Evolutionary conservation across 2,888 invertebrate species (phyloP).

Genomic region (Acronicta leporina): DNA sequence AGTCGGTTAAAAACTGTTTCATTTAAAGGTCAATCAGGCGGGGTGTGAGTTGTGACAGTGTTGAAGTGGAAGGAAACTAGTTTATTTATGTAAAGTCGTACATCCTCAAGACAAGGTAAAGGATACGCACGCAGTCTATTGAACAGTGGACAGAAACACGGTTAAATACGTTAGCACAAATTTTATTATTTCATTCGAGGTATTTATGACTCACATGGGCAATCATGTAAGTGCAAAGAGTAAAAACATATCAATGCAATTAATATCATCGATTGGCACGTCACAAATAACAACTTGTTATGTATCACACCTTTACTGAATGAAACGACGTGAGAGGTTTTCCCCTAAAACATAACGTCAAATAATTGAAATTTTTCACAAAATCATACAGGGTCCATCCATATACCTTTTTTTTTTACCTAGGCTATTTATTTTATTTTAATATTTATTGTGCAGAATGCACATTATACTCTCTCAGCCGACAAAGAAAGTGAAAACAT

Average conservation of each 20-base stretch:
- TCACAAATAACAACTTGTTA: constrained; percentile 15
- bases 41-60: constrained; percentile 6
- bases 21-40: constrained; percentile 31
- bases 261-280: constrained; percentile 17
- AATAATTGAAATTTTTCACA: not conserved
- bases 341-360: too few species aligned
- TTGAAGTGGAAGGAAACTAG: constrained; percentile 55
- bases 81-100: constrained; percentile 52
- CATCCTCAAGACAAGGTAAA: constrained; percentile 56
- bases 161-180: constrained; percentile 20
- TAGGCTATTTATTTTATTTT: not conserved
- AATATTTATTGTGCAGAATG: constrained; percentile 7
- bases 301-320: too few species aligned
- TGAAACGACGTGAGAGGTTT: too few species aligned
- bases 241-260: constrained; percentile 18
- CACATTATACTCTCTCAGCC: constrained; percentile 17
- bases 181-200: constrained; percentile 35
- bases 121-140: constrained; percentile 50
- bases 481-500: constrained; percentile 47
- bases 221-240: constrained; percentile 24
- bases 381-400: constrained; percentile 7
- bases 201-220: constrained; percentile 37
- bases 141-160: constrained; percentile 19
- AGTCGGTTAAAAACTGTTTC: constrained; percentile 7
- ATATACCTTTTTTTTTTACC: too few species aligned